A percentile compares a stretch with the other conserved stretches of the same genome.
These are phyloP conservation scores for Ceyx cyanopectus DNA, from an alignment of 2,113 vertebrate genomes.

Conservation along the genomic window DNA sequence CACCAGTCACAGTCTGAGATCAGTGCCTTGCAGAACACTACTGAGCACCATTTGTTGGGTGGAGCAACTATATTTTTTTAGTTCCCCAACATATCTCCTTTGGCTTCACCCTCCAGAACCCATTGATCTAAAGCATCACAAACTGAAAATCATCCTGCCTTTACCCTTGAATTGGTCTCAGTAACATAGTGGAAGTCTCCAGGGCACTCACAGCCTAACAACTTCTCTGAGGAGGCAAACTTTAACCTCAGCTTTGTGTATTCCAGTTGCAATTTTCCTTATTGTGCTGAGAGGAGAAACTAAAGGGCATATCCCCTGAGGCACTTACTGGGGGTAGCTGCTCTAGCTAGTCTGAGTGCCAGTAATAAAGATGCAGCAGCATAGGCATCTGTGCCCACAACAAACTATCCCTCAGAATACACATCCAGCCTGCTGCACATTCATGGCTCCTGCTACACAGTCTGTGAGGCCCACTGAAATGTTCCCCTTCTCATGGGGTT, in stretches of 20 bases:
- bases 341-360: not conserved
- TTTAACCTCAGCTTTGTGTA: not conserved
- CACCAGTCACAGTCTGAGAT: not conserved
- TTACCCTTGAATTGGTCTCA: not conserved
- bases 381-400: not conserved
- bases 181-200: not conserved
- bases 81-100: not conserved
- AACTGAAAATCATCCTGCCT: not conserved
- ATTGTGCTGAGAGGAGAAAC: not conserved
- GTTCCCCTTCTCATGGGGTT: not conserved
- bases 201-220: not conserved
- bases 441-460: not conserved
- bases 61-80: not conserved
- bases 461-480: not conserved
- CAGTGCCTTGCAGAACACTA: not conserved
- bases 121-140: rapidly evolving
- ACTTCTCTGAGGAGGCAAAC: not conserved
- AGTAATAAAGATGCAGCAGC: not conserved
- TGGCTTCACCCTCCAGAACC: not conserved
- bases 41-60: not conserved
- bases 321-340: not conserved
- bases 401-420: not conserved
- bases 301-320: rapidly evolving
- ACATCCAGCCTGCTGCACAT: not conserved
- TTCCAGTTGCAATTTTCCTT: not conserved